Conservation (phyloP, 2,888 invertebrate species). For the Seladonia tumulorum region DNA sequence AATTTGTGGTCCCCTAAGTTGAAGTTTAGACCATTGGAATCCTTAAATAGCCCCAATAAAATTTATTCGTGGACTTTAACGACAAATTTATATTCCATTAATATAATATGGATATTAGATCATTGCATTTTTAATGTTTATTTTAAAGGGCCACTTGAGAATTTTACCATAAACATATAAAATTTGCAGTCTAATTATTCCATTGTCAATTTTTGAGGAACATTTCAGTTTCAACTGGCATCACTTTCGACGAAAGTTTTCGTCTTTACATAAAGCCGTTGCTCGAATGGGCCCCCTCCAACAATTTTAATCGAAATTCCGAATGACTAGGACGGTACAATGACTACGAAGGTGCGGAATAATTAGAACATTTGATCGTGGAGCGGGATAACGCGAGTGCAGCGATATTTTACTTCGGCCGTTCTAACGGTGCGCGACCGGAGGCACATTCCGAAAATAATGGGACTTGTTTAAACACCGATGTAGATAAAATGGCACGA, state of each 20-base stretch:
- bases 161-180: too few species aligned
- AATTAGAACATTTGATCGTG: background rate
- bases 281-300: constrained; percentile 38
- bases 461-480: background rate
- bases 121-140: too few species aligned
- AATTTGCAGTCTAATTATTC: too few species aligned
- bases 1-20: too few species aligned
- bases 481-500: background rate
- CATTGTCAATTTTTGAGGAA: background rate
- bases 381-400: background rate
- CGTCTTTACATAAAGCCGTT: constrained; percentile 43
- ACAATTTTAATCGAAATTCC: constrained; percentile 55
- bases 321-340: constrained; percentile 23
- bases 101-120: too few species aligned
- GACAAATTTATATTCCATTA: too few species aligned
- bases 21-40: too few species aligned
- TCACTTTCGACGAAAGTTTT: constrained; percentile 14
- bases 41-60: background rate
- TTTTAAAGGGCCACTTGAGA: too few species aligned
- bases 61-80: too few species aligned
- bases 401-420: background rate
- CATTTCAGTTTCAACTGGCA: background rate
- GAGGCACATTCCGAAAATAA: background rate
- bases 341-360: constrained; percentile 17
- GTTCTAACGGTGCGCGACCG: background rate